Evolutionary conservation across 2,113 vertebrate genomes (phyloP), one percentile per base, ranked within the genome.

Genomic region (Phalacrocorax aristotelis): DNA sequence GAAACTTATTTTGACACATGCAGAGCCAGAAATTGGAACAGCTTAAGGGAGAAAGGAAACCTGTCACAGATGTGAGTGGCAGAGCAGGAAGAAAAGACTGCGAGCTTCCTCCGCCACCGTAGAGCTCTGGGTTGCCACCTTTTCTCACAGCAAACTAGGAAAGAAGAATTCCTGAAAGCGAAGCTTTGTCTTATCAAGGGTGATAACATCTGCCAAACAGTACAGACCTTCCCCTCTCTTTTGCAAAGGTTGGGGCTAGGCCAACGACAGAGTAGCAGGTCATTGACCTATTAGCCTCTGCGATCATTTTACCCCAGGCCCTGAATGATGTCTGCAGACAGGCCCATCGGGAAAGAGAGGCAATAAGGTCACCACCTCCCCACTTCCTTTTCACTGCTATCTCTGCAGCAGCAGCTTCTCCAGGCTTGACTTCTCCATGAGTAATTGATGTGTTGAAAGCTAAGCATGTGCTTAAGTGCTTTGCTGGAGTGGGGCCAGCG

Each of bases 361-460:
- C 87, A 96, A 58, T 74, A 93, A 95, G 94, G 94, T 96, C 96
- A 97, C 77, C 83, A 94, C 94, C 81, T 95, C 91, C 93, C 78
- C 83, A 90, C 85, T 97, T 95, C 96, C 96, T 97, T 94, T 96
- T 85, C 83, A 13, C 87, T 0, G 3, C 87, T 96, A 93, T 94
- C 91, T 95, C 66, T 83, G 75, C 82, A 77, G 79, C 83, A 81
- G 92, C 91, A 88, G 89, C 89, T 91, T 94, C 96, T 96, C 89
- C 14, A 30, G 78, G 82, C 87, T 86, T 91, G 94, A 86, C 93
- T 96, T 89, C 81, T 91, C 44, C 34, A 10, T 91, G 82, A 96
- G 93, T 95, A 93, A 96, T 94, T 90, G 96, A 90, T 79, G 91
- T 89, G 95, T 93, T 97, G 96, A 97, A 97, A 97, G 93, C 97